Evolutionary conservation across 2,113 vertebrate genomes (phyloP), one percentile per base, ranked within the genome.

Genomic region (Lucifuga dentata): DNA sequence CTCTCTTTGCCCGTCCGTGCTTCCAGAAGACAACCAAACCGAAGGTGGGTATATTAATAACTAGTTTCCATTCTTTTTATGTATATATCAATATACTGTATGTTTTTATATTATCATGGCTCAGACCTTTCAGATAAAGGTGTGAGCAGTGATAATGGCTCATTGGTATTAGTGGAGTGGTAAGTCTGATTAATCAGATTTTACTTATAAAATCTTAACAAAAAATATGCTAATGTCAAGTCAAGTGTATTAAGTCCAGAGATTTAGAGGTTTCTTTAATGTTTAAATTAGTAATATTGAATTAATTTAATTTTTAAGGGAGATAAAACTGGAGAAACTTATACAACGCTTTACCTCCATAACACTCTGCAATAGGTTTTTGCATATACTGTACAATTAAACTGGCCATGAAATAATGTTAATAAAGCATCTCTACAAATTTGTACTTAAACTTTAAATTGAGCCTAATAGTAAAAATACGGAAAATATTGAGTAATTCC

Each of bases 21-120:
- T 95, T 95, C 93, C 96, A 98, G 97, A 98, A 96, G 97, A 99
- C 95, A 94, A 88, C 95, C 90, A 94, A 93, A 94, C 91, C 73
- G 93, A 98, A 98, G 97, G 97, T 99, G 96, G 97, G 97, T 99
- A 92, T 92, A 92, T 89, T 91, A 77, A 63, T 39, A 2, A 7
- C 21, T 44, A 26, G 23, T 19, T 53, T 45, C 4, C 19, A 41
- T 59, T 73, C 15, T 36, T 60, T 26, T 10, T n/a, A n/a, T n/a
- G n/a, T n/a, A n/a, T n/a, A n/a, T n/a, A n/a, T n/a, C 15, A n/a
- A 13, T 29, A 24, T 65, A 1, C 10, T 65, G 3, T 66, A 13
- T 69, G 46, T 2, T 1, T 13, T 39, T 38, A 48, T 16, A 19
- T 50, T 76, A 17, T 73, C 29, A 21, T 58, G 68, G 44, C 17